Base-by-base conservation (phyloP, 1,140 invertebrate genomes). In the Drosophila teissieri region DNA sequence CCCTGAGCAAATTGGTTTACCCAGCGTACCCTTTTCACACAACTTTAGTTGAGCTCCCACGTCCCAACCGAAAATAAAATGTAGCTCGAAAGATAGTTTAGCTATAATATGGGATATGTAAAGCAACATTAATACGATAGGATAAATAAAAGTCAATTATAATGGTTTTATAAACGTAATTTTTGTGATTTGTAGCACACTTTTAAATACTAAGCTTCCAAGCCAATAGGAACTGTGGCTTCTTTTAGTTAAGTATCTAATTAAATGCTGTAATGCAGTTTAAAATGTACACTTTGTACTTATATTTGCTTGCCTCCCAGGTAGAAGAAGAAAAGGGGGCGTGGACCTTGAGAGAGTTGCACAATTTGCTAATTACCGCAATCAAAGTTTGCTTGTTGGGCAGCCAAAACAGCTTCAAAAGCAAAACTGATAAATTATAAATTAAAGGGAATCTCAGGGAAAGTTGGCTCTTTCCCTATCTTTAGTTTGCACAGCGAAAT, bases 281-380 rank as follows among this genome's bases (percentile, higher is more conserved):
- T 22, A 10, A 40, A 3, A 46, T 37, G 1, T 7, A 4, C 10
- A 8, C 31, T 52, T 51, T 63, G 14, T 15, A 27, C 44, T 8
- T 15, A 31, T 15, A 10, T 39, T 39, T 31, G 4, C 2, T n/a
- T 48, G 19, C 19, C 39, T 39, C 17, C 2, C 40, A 60, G 54
- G 45, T 40, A 15, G 39, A 19, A 31, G 22, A 40, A 19, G 27
- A 2, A 7, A 8, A 10, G 17, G 3, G 24, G 48, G 60, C 36
- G 46, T 65, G 46, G 15, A 40, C 42, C 51, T 42, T 27, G 24
- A 17, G 52, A 27, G 46, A n/a, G 49, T 77, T 63, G 42, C 42
- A 44, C 56, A 88, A 86, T 86, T 88, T 89, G 60, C 83, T 86
- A 88, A 88, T 88, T 89, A 89, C 73, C 74, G 78, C 75, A 88